A percentile compares a stretch with the other conserved stretches of the same genome.
phyloP scores from a whole-genome alignment of 2,113 vertebrate genomes.

The Crocuta crocuta region DNA sequence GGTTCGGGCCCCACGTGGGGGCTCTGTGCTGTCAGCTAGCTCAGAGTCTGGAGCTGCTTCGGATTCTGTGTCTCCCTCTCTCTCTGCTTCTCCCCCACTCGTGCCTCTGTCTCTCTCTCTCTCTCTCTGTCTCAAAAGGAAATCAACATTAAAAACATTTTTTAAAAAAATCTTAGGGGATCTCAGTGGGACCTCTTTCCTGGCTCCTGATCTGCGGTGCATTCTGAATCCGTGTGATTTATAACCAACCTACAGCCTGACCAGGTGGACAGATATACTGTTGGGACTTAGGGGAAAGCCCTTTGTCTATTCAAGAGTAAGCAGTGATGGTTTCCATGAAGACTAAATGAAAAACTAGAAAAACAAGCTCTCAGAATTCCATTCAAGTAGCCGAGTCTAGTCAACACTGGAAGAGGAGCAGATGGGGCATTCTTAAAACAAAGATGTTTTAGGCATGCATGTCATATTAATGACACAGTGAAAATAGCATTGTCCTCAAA shows the following conservation, averaged over 20 bases:
- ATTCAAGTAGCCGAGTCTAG: conserved; percentile 13
- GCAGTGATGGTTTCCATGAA: conserved; percentile 33
- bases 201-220: not conserved
- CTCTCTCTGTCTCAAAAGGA: no score
- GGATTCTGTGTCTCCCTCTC: no score
- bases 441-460: conserved; percentile 22
- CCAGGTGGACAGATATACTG: not conserved
- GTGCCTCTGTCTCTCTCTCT: no score
- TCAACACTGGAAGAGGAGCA: conserved; percentile 34
- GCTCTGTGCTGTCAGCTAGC: no score
- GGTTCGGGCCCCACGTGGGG: no score
- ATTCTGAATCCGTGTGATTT: not conserved
- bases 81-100: no score
- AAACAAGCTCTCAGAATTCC: conserved; percentile 52
- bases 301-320: not conserved
- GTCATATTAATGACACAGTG: not conserved
- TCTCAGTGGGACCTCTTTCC: not conserved
- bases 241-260: not conserved
- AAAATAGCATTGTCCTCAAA: not conserved
- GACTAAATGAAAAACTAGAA: conserved; percentile 42
- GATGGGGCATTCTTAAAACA: conserved; percentile 25
- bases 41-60: no score
- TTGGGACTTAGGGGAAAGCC: not conserved
- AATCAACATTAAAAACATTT: no score
- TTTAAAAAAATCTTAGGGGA: not conserved